Conservation (phyloP, 2,797 vertebrate genomes). For the Benthosema pterotum region DNA sequence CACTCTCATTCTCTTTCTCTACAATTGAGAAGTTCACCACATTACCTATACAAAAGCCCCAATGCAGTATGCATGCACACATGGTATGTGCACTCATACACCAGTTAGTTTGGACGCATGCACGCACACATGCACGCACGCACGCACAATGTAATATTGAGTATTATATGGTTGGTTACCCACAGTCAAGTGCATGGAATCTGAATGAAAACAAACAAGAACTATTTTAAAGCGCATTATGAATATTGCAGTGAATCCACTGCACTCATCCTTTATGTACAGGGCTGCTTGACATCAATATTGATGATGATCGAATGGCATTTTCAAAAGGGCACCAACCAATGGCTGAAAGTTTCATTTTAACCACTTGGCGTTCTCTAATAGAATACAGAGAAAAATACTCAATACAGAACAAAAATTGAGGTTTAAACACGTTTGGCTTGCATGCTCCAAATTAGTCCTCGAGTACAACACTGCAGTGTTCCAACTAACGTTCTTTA, state of each 20-base stretch:
- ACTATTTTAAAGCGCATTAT: not conserved
- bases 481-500: too few relatives aligned
- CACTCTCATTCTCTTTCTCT: not conserved
- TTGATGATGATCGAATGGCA: slow-evolving; percentile 52
- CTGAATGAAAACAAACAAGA: slow-evolving; percentile 11
- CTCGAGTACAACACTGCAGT: too few relatives aligned
- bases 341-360: slow-evolving; percentile 53
- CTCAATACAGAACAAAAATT: not conserved
- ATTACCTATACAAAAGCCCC: not conserved
- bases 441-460: too few relatives aligned
- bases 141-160: slow-evolving; percentile 1
- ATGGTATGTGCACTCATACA: too few relatives aligned
- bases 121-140: not conserved
- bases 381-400: slow-evolving; percentile 23
- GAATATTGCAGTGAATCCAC: not conserved
- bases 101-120: too few relatives aligned
- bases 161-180: slow-evolving; percentile 4
- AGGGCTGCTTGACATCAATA: slow-evolving; percentile 39
- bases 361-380: slow-evolving; percentile 29
- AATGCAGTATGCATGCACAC: too few relatives aligned
- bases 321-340: slow-evolving; percentile 56
- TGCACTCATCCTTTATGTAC: slow-evolving; percentile 6
- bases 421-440: too few relatives aligned
- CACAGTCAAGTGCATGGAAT: slow-evolving; percentile 6
- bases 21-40: not conserved